Evolutionary conservation across 2,797 vertebrate genomes (phyloP).

Genomic region (Argya squamiceps): DNA sequence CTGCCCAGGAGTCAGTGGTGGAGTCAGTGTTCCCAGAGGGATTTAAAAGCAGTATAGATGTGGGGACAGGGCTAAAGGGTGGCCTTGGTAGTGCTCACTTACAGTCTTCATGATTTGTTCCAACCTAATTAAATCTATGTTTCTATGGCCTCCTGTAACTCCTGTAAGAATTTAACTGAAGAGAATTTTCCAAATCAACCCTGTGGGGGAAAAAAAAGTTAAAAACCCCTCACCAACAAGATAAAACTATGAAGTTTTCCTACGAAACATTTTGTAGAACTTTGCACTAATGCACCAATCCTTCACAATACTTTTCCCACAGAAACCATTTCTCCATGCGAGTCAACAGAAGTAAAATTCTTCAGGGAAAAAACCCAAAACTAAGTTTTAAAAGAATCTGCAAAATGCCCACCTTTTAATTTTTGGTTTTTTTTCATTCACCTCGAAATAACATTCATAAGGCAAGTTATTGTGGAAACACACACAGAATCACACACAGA

Average conservation of each 20-base stretch:
- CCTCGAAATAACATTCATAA: neutral
- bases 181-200: neutral
- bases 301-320: neutral
- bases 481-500: neutral
- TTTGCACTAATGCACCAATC: neutral
- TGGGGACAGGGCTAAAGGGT: neutral
- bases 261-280: neutral
- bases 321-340: neutral
- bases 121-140: neutral
- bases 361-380: neutral
- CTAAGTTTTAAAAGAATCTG: neutral
- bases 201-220: rapidly evolving
- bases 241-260: neutral
- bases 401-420: neutral
- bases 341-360: neutral
- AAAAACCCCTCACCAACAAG: neutral
- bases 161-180: neutral
- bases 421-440: neutral
- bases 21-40: neutral
- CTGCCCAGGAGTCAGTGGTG: neutral
- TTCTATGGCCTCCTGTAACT: neutral
- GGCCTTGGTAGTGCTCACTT: neutral
- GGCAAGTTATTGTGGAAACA: neutral
- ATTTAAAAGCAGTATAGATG: too few relatives aligned
- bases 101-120: neutral